Conservation (phyloP, 2,888 invertebrate genomes). For the Andrena hattorfiana region DNA sequence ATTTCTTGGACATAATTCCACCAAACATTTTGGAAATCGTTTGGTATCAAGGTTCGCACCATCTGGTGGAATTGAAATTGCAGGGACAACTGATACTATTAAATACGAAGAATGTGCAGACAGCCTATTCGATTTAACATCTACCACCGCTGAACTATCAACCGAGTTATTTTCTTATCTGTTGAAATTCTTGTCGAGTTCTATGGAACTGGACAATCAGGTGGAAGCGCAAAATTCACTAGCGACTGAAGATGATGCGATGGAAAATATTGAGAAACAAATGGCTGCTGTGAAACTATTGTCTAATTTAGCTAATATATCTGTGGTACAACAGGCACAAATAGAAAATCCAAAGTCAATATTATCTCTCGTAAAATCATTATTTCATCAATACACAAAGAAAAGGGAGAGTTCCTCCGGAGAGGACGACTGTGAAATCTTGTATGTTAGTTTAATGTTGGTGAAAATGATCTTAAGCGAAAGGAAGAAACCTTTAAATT, state of each 20-base stretch:
- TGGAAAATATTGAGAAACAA: conserved; percentile 77
- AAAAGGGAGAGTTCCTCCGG: conserved; percentile 53
- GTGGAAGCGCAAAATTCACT: conserved; percentile 54
- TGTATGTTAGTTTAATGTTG: conserved; percentile 83
- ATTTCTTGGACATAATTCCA: conserved; percentile 72
- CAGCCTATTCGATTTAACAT: conserved; percentile 80
- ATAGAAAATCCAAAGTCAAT: conserved; percentile 81
- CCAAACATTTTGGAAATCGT: conserved; percentile 76
- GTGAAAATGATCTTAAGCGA: conserved; percentile 82
- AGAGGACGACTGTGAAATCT: conserved; percentile 73
- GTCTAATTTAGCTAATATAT: conserved; percentile 79
- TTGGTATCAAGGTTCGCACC: conserved; percentile 75
- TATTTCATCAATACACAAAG: conserved; percentile 73
- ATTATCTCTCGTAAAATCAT: conserved; percentile 81
- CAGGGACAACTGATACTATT: conserved; percentile 71
- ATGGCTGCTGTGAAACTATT: conserved; percentile 80
- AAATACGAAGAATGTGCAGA: conserved; percentile 79
- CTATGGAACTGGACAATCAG: not conserved
- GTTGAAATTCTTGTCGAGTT: conserved; percentile 78
- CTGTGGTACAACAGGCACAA: conserved; percentile 80
- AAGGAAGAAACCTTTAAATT: conserved; percentile 70
- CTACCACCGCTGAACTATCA: conserved; percentile 75
- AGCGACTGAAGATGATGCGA: conserved; percentile 70
- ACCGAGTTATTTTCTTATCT: conserved; percentile 84
- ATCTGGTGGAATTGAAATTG: conserved; percentile 77